Evolutionary conservation across 2,888 invertebrate genomes (phyloP), one percentile per base, ranked within the genome.

Genomic region (Crossocerus cetratus): DNA sequence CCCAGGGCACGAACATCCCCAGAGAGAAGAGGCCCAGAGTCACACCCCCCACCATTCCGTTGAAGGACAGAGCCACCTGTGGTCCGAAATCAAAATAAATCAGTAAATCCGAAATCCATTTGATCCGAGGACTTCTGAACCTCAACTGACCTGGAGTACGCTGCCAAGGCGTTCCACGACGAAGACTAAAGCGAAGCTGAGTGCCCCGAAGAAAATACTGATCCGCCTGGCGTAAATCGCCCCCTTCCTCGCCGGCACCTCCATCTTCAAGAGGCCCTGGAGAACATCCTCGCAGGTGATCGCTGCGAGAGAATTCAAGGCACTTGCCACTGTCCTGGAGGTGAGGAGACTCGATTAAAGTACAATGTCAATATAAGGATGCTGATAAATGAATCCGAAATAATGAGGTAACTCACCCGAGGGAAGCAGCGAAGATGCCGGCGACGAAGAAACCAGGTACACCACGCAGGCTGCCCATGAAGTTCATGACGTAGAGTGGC

Each of bases 391-490:
- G 20, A 21, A n/a, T 5, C 3, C 11, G 44, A 8, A 54, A 20
- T 32, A 23, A 18, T 5, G n/a, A n/a, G n/a, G n/a, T 57, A 42
- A n/a, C 65, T 87, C 92, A 98, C 97, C 98, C 98, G 81, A 98
- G 93, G 85, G 98, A 98, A 1, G 98, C 98, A 53, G 98, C 97
- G 90, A 98, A 99, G 72, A 99, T 96, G 20, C 98, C 98, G 3
- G 98, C 97, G 0, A 98, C 98, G 90, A 99, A 98, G 84, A 98
- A 94, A 2, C 98, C 98, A 0, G 98, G 95, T 1, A 98, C 91
- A 0, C 98, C 97, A 43, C 93, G 93, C 45, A 94, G 91, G 59
- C 93, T 88, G 0, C 96, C 96, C 87, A 98, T 93, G 72, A 94
- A 93, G 72, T 95, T 94, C 92, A 98, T 96, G 23, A 98, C 97